Conservation (phyloP, 2,797 vertebrate genomes). For the Crocodylus rhombifer region DNA sequence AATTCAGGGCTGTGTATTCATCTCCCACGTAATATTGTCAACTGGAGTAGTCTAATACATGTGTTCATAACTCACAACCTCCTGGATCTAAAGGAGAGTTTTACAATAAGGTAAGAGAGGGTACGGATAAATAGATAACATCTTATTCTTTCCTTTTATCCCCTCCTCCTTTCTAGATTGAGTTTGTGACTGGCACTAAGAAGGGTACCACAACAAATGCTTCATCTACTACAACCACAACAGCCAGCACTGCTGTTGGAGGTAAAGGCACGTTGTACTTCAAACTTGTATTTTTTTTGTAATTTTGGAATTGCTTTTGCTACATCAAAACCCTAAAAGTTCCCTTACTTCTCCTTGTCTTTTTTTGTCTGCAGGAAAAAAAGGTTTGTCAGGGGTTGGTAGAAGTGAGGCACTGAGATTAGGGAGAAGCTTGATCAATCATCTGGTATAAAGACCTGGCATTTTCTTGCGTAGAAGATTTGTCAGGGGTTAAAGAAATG, state of each 20-base stretch:
- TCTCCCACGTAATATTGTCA: not conserved
- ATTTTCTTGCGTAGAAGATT: not conserved
- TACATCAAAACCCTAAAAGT: not conserved
- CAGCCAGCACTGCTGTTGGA: conserved; percentile 89
- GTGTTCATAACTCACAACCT: not conserved
- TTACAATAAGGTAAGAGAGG: not conserved
- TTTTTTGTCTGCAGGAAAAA: not conserved
- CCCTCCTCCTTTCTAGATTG: conserved; percentile 85
- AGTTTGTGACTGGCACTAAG: conserved; percentile 98
- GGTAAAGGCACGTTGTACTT: conserved; percentile 79
- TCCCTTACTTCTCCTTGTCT: not conserved
- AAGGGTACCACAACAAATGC: conserved; percentile 92
- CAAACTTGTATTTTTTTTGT: not conserved
- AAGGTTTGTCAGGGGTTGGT: not conserved
- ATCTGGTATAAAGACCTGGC: not conserved
- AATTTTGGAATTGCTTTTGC: not conserved
- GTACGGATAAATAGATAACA: not conserved
- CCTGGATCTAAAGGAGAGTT: not conserved
- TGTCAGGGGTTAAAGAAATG: not conserved
- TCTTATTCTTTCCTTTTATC: not conserved
- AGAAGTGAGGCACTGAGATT: not conserved
- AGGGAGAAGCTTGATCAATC: not conserved
- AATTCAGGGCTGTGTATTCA: not conserved
- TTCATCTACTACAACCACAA: conserved; percentile 87
- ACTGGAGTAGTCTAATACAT: not conserved